A percentile compares a stretch with the other conserved stretches of the same genome.
Evolutionary conservation across 2,113 vertebrate species (phyloP).

Genomic region (Daboia siamensis): DNA sequence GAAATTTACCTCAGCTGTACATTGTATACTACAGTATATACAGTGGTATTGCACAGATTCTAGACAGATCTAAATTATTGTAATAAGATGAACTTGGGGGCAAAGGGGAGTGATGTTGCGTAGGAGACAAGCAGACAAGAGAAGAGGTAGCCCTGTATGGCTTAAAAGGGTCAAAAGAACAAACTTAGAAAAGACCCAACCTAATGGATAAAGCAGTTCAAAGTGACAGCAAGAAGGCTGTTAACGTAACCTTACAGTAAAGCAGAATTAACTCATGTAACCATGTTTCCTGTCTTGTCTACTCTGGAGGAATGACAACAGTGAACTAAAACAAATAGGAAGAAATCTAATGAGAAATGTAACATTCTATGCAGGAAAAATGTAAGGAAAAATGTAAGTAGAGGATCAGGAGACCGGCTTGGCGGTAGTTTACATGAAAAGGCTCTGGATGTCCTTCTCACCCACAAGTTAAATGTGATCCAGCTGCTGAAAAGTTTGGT

Average conservation of each 20-base stretch:
- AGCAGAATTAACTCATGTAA: not conserved
- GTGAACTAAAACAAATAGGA: not conserved
- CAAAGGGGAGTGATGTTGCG: not conserved
- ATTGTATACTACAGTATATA: not conserved
- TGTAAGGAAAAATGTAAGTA: not conserved
- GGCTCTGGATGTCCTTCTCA: not conserved
- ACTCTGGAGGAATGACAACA: not conserved
- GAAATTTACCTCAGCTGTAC: not conserved
- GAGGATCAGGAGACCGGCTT: not conserved
- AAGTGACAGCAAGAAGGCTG: not conserved
- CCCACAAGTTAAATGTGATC: not conserved
- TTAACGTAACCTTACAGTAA: not conserved
- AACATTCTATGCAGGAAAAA: not conserved
- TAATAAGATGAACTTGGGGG: not conserved
- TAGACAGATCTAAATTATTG: not conserved
- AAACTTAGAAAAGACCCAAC: not conserved
- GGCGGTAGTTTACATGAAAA: not conserved
- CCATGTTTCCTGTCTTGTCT: not conserved
- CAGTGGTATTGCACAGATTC: not conserved
- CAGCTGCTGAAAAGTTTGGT: not conserved
- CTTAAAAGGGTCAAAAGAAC: not conserved
- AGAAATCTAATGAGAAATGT: not conserved
- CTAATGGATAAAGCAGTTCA: not conserved
- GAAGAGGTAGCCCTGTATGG: not conserved
- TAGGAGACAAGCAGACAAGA: not conserved